Percentiles rank a stretch among this genome's conserved stretches.
phyloP scores from a whole-genome alignment of 2,113 vertebrate species.

The Ophthalmolycus amberensis region DNA sequence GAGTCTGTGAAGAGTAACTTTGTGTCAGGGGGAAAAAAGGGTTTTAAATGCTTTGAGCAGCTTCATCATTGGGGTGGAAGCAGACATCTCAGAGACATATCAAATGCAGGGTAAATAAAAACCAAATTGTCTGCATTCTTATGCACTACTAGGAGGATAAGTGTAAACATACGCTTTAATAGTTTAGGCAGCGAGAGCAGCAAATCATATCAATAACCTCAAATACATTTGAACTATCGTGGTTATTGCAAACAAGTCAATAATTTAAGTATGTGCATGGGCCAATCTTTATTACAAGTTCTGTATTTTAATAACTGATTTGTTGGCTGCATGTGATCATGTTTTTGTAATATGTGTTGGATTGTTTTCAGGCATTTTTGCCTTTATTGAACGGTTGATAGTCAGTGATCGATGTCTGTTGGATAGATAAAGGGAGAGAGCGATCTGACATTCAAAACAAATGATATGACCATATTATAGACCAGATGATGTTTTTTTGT shows the following conservation, averaged over 20 bases:
- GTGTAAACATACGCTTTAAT: not conserved
- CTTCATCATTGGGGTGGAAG: not conserved
- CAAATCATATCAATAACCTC: not conserved
- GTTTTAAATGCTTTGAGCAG: not conserved
- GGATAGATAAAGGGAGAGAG: not conserved
- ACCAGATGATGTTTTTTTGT: not conserved
- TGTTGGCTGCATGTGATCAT: not conserved
- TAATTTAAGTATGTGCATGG: not conserved
- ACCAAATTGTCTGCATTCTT: not conserved
- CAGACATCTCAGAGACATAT: not conserved
- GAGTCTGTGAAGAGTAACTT: not conserved
- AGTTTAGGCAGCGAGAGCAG: constrained; percentile 1
- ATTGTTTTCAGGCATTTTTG: not conserved
- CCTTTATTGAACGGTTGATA: not conserved
- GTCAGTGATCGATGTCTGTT: not conserved
- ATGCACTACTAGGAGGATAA: not conserved
- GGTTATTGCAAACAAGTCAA: not conserved
- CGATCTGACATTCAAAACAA: not conserved
- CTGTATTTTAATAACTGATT: not conserved
- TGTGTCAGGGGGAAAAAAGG: not conserved
- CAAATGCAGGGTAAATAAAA: not conserved
- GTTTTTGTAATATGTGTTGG: not conserved
- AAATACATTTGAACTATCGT: not conserved
- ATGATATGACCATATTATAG: not conserved
- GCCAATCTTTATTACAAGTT: not conserved